These are phyloP conservation scores for Mythimna albipuncta DNA, from an alignment of 2,888 invertebrate genomes.

Conservation along the genomic window DNA sequence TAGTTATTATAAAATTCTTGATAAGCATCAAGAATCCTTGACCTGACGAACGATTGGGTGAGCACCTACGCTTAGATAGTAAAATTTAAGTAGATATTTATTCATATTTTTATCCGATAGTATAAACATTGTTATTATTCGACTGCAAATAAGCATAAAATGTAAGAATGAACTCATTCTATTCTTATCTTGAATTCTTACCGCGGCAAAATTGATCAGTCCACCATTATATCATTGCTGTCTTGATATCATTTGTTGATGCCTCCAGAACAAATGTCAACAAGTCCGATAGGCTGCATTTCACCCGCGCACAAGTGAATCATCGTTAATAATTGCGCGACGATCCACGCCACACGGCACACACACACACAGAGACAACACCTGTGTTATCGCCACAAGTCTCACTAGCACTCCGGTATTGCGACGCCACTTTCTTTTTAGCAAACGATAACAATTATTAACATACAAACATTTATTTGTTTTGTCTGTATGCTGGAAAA, in stretches of 20 bases:
- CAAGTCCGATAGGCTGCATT: slow-evolving; percentile 90
- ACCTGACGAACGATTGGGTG: slow-evolving; percentile 32
- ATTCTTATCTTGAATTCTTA: slow-evolving; percentile 68
- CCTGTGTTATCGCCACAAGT: slow-evolving; percentile 84
- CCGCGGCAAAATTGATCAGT: slow-evolving; percentile 85
- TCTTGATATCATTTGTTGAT: slow-evolving; percentile 88
- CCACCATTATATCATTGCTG: slow-evolving; percentile 85
- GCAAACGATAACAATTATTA: slow-evolving; percentile 71
- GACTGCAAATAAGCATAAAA: slow-evolving; percentile 3
- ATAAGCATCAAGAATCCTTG: slow-evolving; percentile 42
- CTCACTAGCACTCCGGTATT: slow-evolving; percentile 68
- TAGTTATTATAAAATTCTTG: slow-evolving; percentile 23
- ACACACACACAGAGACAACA: slow-evolving; percentile 83
- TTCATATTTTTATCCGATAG: slow-evolving; percentile 13
- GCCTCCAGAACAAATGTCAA: slow-evolving; percentile 88
- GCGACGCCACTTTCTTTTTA: slow-evolving; percentile 74
- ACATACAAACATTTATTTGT: slow-evolving; percentile 72
- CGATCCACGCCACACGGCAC: slow-evolving; percentile 87
- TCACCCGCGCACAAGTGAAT: slow-evolving; percentile 90
- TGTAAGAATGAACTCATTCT: slow-evolving; percentile 9
- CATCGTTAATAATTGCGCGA: slow-evolving; percentile 90
- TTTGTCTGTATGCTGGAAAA: slow-evolving; percentile 73
- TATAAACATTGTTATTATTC: slow-evolving; percentile 8
- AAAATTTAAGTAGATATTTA: slow-evolving; percentile 24
- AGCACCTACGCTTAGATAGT: slow-evolving; percentile 27